Conservation (phyloP, 2,113 vertebrate genomes). For the Lates calcarifer region DNA sequence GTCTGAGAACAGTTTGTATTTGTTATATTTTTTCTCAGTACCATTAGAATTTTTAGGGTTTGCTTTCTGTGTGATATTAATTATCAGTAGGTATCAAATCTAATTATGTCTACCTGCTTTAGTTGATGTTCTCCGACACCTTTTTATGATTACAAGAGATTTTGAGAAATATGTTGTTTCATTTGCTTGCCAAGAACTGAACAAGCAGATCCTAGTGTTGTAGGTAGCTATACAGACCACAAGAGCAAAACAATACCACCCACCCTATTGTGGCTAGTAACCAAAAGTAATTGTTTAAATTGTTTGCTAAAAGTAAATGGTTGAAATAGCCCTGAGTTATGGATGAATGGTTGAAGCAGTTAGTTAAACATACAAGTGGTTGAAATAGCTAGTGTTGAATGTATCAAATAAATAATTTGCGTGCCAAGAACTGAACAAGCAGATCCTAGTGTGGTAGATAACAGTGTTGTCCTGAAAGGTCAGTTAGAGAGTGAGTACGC, state of each 20-base stretch:
- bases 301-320: too few relatives aligned
- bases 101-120: background rate
- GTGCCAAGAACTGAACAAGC: background rate
- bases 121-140: background rate
- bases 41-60: background rate
- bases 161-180: too few relatives aligned
- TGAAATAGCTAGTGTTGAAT: too few relatives aligned
- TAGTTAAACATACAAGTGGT: too few relatives aligned
- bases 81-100: background rate
- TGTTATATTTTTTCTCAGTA: background rate
- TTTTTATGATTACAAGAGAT: too few relatives aligned
- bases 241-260: too few relatives aligned
- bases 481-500: background rate
- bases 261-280: too few relatives aligned
- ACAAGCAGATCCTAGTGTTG: background rate
- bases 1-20: background rate
- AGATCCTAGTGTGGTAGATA: background rate
- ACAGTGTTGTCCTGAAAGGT: background rate
- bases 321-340: too few relatives aligned
- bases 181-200: background rate
- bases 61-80: background rate
- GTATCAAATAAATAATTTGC: too few relatives aligned
- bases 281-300: too few relatives aligned
- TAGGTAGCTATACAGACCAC: background rate
- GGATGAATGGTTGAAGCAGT: too few relatives aligned